Evolutionary conservation across 2,888 invertebrate species (phyloP).

Genomic region (Amblyteles armatorius): DNA sequence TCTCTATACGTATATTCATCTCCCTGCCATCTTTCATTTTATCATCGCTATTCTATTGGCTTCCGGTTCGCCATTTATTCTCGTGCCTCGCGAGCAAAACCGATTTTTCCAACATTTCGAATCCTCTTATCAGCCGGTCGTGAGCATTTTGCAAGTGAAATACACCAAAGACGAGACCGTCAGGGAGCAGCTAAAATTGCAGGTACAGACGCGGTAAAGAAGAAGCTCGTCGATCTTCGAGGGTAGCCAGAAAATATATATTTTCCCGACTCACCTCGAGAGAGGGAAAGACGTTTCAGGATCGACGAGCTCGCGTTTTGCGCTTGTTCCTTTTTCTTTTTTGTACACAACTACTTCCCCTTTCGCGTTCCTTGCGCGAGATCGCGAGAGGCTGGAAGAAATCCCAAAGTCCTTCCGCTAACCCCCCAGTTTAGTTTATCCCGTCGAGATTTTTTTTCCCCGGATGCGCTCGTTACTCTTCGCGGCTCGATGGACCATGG

Average conservation of each 20-base stretch:
- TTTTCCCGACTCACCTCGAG: not conserved
- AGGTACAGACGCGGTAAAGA: not conserved
- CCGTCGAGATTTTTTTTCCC: constrained; percentile 21
- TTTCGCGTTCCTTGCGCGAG: not conserved
- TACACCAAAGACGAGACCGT: not conserved
- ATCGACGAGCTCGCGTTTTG: constrained; percentile 28
- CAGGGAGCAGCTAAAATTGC: constrained; percentile 8
- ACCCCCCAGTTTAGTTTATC: constrained; percentile 30
- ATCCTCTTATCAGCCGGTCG: not conserved
- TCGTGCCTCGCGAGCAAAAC: not conserved
- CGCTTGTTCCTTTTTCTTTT: constrained; percentile 26
- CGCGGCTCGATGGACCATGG: constrained; percentile 28
- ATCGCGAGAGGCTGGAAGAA: constrained; percentile 41
- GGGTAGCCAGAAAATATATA: constrained; percentile 4
- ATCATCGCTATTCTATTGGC: constrained; percentile 16
- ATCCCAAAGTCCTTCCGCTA: constrained; percentile 29
- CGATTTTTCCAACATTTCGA: not conserved
- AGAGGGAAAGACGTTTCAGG: not conserved
- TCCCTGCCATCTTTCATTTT: constrained; percentile 18
- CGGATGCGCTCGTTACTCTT: constrained; percentile 36
- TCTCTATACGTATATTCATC: constrained; percentile 38
- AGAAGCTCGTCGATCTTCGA: constrained; percentile 19
- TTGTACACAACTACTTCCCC: not conserved
- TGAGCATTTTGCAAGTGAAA: not conserved
- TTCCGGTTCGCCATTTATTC: constrained; percentile 20